Evolutionary conservation across 1,140 invertebrate species (phyloP), one percentile per base, ranked within the genome.

Genomic region (Pseudoatta argentina): DNA sequence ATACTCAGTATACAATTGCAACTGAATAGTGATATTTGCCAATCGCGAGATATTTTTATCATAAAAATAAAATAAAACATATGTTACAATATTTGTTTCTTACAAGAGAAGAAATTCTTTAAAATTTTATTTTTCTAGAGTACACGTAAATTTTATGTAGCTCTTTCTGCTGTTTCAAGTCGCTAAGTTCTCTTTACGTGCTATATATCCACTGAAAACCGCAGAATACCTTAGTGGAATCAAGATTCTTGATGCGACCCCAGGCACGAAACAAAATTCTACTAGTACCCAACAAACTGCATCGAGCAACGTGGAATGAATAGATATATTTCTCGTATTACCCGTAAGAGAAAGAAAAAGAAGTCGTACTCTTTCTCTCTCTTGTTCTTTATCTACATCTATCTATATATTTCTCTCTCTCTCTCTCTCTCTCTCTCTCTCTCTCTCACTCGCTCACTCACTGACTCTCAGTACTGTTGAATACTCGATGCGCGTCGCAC

Each of bases 261-360:
- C 48, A 71, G 24, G 21, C 69, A 51, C 24, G 69, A 75, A 83
- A 83, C 55, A 63, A 83, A 83, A 83, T 83, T 83, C 69, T 75
- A 16, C 12, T 8, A 39, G 39, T 51, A 83, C 51, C 55, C 69
- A 34, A 39, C 69, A 83, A 83, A 61, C 57, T 83, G 79, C 55
- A 83, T 55, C 53, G 53, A 39, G 30, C 21, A 55, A 21, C 51
- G 44, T 14, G 8, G 39, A 39, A 82, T 72, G 69, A 18, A 83
- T 83, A 83, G 39, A 83, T 83, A 73, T 83, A 82, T 59, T 73
- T 83, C 57, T 83, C 79, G 69, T 61, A 24, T 83, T 83, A 73
- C 24, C 10, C 7, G 53, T 63, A 61, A 83, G 39, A 44, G 39
- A 44, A 2, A 44, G 8, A 44, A 39, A 39, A 10, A 44, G 64